Base-by-base conservation (phyloP, 2,797 vertebrate genomes). In the Taeniopygia guttata region DNA sequence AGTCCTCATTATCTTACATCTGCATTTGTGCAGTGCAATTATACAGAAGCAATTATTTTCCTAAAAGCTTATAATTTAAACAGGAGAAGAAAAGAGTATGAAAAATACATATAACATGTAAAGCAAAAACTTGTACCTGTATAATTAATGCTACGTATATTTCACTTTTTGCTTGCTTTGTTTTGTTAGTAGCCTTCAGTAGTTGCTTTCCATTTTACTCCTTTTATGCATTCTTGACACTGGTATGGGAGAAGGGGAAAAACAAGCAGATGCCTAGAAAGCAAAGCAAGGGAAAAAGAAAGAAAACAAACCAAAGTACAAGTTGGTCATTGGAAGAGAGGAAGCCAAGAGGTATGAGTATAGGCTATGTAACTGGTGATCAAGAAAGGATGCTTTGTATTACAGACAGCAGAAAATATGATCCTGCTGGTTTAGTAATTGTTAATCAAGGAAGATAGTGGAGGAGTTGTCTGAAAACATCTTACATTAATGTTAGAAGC, bases 1-100 rank as follows among this genome's bases (percentile, higher is more conserved):
- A 93, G 86, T 87, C 84, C 60, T 89, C 76, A 68, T 87, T 94
- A 87, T 89, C 85, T 90, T 91, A 68, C 43, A 86, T 95, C 93
- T 91, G 83, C 92, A 85, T 94, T 92, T 84, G n/a, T 94, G 90
- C 83, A 36, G 48, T 48, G 62, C 90, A 90, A 75, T 93, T 94
- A 78, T 42, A 66, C 62, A 86, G 79, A 70, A 85, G 69, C 80
- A 90, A 38, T 94, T 95, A 72, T 93, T 91, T 94, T 79, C 69
- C 59, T 67, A 62, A 91, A 95, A 95, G 84, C 72, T 54, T 91
- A 10, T 56, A 63, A 86, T 93, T 91, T 58, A 68, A 87, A 42
- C 54, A 87, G 86, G 46, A 2, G 27, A 68, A 84, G 43, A 66
- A 79, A 45, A 76, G 43, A 27, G 52, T 51, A 18, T 76, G 60